These are phyloP conservation scores for Andrena hattorfiana DNA, from an alignment of 2,888 invertebrate genomes.

Conservation along the genomic window DNA sequence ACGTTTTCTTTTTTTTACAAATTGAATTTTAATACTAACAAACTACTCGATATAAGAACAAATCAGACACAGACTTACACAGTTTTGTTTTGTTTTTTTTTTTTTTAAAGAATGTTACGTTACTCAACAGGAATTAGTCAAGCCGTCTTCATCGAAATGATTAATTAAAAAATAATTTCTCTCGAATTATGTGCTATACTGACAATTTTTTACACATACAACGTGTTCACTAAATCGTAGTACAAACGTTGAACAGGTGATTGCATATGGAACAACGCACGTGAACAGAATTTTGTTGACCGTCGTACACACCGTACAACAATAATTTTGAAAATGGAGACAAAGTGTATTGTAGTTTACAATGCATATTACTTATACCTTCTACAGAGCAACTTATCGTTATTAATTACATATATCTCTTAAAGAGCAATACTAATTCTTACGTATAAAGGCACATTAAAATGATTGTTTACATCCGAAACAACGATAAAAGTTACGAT, in stretches of 20 bases:
- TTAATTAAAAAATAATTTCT: conserved; percentile 12
- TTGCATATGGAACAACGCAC: not conserved
- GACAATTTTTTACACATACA: not conserved
- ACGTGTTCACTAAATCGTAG: conserved; percentile 23
- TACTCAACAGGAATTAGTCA: conserved; percentile 9
- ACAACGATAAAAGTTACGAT: not conserved
- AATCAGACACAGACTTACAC: conserved; percentile 23
- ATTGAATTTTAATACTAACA: conserved; percentile 33
- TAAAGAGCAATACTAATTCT: too few relatives aligned
- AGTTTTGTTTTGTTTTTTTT: too few relatives aligned
- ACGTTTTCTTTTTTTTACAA: conserved; percentile 10
- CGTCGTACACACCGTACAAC: too few relatives aligned
- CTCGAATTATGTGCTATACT: conserved; percentile 4
- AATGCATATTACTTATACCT: not conserved
- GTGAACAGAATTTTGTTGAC: too few relatives aligned
- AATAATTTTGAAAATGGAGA: not conserved
- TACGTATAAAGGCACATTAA: too few relatives aligned
- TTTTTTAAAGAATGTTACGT: not conserved
- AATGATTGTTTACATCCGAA: too few relatives aligned
- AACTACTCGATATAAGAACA: conserved; percentile 14
- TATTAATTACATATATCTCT: too few relatives aligned
- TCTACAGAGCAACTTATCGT: not conserved
- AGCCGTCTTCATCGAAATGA: not conserved
- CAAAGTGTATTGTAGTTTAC: not conserved
- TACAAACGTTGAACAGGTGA: conserved; percentile 6